phyloP scores from a whole-genome alignment of 2,888 invertebrate species.

The Parthenolecanium corni region DNA sequence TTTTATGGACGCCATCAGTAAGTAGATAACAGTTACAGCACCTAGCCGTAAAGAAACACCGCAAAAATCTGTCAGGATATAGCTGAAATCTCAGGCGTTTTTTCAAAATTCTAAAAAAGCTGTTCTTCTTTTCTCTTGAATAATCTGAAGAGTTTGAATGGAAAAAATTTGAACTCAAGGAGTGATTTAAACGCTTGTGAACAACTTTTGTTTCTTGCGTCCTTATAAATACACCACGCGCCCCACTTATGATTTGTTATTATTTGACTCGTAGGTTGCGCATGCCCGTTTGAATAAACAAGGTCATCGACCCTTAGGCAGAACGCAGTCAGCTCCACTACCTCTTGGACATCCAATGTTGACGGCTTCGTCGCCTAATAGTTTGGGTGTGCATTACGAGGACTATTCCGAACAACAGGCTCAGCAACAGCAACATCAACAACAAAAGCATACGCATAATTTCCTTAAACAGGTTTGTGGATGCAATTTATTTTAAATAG shows the following conservation, averaged over 20 bases:
- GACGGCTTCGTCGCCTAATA: constrained; percentile 39
- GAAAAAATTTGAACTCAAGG: no score
- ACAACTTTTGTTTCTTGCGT: neutral
- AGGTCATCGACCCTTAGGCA: constrained; percentile 68
- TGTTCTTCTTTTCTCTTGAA: no score
- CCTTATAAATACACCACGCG: neutral
- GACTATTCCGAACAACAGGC: constrained; percentile 38
- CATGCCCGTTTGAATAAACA: constrained; percentile 58
- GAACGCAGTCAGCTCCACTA: constrained; percentile 88
- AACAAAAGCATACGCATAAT: constrained; percentile 43
- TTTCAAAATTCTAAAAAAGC: no score
- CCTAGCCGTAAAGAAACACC: no score
- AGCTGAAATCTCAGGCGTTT: no score
- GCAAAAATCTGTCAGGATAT: no score
- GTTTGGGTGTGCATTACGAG: constrained; percentile 43
- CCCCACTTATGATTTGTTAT: neutral
- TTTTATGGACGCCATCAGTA: no score
- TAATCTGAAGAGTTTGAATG: no score
- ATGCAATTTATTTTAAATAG: no score
- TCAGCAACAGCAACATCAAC: constrained; percentile 40
- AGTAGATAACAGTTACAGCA: no score
- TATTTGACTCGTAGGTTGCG: constrained; percentile 41
- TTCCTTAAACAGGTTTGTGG: constrained; percentile 39
- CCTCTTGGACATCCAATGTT: constrained; percentile 82
- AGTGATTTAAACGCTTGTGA: no score